phyloP scores from a whole-genome alignment of 1,140 invertebrate genomes.

The Daktulosphaira vitifoliae region DNA sequence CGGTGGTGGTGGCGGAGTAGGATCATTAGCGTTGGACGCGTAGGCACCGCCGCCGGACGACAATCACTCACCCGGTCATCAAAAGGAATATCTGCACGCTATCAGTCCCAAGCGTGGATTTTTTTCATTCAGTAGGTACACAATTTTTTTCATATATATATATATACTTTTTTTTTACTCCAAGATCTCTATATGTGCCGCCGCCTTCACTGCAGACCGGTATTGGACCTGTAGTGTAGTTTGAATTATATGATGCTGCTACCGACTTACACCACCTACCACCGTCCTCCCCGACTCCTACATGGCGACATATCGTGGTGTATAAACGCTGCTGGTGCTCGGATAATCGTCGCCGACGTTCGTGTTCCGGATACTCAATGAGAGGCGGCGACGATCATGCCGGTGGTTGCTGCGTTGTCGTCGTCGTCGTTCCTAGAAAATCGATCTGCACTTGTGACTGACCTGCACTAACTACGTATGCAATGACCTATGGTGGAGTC shows the following conservation, averaged over 20 bases:
- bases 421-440: constrained; percentile 26
- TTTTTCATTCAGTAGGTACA: not conserved
- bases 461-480: constrained; percentile 28
- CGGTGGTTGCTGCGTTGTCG: not conserved
- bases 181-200: not conserved
- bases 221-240: constrained; percentile 17
- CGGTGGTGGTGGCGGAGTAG: not conserved
- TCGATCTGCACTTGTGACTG: constrained; percentile 28
- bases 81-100: not conserved
- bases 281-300: not conserved
- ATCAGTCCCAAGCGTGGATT: constrained; percentile 15
- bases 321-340: not conserved
- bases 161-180: not conserved
- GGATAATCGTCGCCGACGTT: constrained; percentile 28
- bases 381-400: constrained; percentile 1
- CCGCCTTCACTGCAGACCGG: constrained; percentile 11
- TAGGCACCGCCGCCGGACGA: not conserved
- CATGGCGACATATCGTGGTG: not conserved
- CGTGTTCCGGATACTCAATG: constrained; percentile 30
- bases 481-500: not conserved
- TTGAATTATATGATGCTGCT: not conserved
- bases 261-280: not conserved
- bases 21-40: constrained; percentile 7
- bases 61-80: constrained; percentile 30
- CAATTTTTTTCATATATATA: not conserved